Evolutionary conservation across 2,888 invertebrate species (phyloP).

Genomic region (Eucriotettix oculatus): DNA sequence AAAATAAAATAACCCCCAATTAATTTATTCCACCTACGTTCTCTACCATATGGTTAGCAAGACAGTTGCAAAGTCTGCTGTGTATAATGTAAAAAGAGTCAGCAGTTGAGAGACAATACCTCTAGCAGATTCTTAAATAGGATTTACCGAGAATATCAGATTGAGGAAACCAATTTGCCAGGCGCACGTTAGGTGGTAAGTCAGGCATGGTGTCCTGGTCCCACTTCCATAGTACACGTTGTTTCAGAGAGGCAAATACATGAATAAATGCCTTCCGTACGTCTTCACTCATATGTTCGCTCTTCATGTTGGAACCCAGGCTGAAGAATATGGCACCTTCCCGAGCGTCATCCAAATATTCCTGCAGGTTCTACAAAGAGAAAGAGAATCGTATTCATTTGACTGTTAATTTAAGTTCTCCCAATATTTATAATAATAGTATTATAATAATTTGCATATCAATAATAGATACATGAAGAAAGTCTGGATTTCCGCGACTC

Average conservation of each 20-base stretch:
- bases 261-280: constrained; percentile 24
- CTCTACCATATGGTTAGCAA: no score
- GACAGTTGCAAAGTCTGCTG: no score
- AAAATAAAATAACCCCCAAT: no score
- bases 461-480: no score
- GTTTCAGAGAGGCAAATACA: constrained; percentile 26
- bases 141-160: constrained; percentile 21
- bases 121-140: no score
- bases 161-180: constrained; percentile 28
- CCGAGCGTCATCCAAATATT: constrained; percentile 25
- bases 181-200: constrained; percentile 27
- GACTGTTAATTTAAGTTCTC: no score
- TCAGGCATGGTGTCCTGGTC: constrained; percentile 24
- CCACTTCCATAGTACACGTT: constrained; percentile 32
- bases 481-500: no score
- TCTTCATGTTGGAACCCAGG: constrained; percentile 30
- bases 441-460: no score
- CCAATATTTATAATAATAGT: no score
- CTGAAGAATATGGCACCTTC: constrained; percentile 33
- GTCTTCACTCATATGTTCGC: constrained; percentile 25
- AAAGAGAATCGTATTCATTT: neutral
- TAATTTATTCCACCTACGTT: no score
- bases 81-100: no score
- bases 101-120: no score
- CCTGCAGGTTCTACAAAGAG: constrained; percentile 20